phyloP scores from a whole-genome alignment of 2,888 invertebrate genomes.

The Philopedon plagiatum region DNA sequence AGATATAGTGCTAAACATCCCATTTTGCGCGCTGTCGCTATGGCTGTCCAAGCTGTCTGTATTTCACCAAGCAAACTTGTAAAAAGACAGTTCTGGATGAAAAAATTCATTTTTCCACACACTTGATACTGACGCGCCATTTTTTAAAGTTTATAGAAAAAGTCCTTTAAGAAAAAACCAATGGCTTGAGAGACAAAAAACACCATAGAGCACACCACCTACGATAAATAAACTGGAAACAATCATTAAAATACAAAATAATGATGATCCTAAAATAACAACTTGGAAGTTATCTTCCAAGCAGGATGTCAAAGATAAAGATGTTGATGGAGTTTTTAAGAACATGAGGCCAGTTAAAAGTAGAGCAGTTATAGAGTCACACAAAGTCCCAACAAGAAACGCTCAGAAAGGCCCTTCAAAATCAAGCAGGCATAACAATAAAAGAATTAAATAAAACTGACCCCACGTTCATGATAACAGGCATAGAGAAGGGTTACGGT shows the following conservation, averaged over 20 bases:
- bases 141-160: no score
- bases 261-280: neutral
- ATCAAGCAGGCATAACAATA: neutral
- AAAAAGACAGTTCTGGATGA: no score
- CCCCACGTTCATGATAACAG: conserved; percentile 1
- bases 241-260: neutral
- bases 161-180: no score
- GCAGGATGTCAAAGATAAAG: neutral
- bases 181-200: neutral
- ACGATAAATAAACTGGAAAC: neutral
- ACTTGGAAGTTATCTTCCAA: neutral
- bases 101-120: no score
- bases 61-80: no score
- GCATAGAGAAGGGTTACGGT: conserved; percentile 5
- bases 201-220: neutral
- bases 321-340: neutral
- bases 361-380: neutral
- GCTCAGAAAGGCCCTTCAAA: neutral
- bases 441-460: conserved; percentile 11
- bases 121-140: no score
- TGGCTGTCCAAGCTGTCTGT: no score
- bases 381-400: conserved; percentile 9
- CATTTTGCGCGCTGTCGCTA: no score
- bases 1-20: no score
- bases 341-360: neutral